Percentiles rank a stretch among this genome's conserved stretches.
Conservation (phyloP, 2,888 invertebrate species). For the Tetanocera ferruginea region DNA sequence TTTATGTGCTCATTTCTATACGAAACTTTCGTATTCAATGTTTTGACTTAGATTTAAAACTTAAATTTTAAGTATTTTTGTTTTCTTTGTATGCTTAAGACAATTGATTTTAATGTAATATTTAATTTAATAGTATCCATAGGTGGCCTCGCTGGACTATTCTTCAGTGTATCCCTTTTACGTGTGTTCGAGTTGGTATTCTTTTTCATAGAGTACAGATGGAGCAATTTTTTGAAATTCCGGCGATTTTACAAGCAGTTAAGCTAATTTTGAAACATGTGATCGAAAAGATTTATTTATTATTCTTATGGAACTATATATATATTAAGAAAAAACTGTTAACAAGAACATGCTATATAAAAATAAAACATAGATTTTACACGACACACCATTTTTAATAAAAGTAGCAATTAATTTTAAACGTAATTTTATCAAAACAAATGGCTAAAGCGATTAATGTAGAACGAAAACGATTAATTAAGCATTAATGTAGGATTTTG, state of each 20-base stretch:
- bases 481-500: too few species aligned
- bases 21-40: too few species aligned
- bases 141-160: conserved; percentile 66
- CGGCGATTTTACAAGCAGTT: background rate
- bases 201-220: conserved; percentile 50
- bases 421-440: background rate
- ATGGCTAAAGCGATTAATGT: background rate
- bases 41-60: too few species aligned
- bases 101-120: background rate
- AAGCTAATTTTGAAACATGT: background rate
- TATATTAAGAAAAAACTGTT: background rate
- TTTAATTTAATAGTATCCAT: conserved; percentile 61
- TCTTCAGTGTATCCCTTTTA: conserved; percentile 64
- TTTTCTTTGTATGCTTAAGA: background rate
- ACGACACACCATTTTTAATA: background rate
- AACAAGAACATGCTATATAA: background rate
- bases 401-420: background rate
- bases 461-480: background rate
- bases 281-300: too few species aligned
- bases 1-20: too few species aligned
- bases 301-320: too few species aligned
- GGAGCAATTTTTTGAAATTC: conserved; percentile 28
- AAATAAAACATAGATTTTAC: background rate
- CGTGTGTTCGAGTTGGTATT: conserved; percentile 58
- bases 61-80: background rate